Evolutionary conservation across 2,113 vertebrate genomes (phyloP).

Genomic region (Leucopsar rothschildi): DNA sequence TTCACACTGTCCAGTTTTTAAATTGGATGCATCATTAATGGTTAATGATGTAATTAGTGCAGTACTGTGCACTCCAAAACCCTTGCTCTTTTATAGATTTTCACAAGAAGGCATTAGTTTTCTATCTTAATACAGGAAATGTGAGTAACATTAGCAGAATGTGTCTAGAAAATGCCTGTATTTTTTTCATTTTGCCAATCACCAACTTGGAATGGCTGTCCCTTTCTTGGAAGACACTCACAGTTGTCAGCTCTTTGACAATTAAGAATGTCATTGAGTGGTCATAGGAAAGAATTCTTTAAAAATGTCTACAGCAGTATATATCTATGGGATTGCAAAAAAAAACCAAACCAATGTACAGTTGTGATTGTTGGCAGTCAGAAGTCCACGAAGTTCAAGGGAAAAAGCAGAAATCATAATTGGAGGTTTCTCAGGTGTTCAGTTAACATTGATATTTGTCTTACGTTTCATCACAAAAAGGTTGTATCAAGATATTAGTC

Average conservation of each 20-base stretch:
- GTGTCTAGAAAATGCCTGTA: not conserved
- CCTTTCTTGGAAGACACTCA: not conserved
- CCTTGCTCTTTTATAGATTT: not conserved
- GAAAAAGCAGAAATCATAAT: not conserved
- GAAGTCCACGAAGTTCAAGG: not conserved
- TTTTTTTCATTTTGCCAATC: not conserved
- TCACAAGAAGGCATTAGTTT: not conserved
- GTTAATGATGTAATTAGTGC: not conserved
- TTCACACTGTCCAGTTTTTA: not conserved
- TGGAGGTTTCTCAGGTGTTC: not conserved
- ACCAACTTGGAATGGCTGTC: not conserved
- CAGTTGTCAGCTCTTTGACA: not conserved
- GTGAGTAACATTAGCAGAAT: not conserved
- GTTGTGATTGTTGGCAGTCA: not conserved
- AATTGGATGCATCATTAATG: not conserved
- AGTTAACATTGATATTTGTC: not conserved
- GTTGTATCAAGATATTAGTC: not conserved
- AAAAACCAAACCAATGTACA: not conserved
- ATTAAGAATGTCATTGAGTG: not conserved
- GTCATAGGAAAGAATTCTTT: not conserved
- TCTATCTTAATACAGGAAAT: not conserved
- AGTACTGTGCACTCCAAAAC: not conserved
- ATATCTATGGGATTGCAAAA: not conserved
- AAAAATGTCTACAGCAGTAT: not conserved
- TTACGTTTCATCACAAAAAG: not conserved